Conservation (phyloP, 2,113 vertebrate species). For the Perognathus longimembris region DNA sequence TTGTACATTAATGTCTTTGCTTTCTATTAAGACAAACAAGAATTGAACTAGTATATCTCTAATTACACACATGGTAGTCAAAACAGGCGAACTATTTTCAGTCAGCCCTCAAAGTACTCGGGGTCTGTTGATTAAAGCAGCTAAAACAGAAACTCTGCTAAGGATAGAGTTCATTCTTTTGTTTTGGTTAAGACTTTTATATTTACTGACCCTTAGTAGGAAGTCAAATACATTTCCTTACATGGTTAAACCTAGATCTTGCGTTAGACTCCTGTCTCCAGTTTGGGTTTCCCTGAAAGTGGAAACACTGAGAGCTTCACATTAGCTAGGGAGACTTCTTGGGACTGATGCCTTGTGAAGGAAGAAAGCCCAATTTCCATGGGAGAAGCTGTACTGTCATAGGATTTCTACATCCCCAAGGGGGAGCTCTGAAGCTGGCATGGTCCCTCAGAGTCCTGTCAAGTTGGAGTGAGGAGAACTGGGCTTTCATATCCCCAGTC, state of each 20-base stretch:
- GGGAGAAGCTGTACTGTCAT: background rate
- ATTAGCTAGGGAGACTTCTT: background rate
- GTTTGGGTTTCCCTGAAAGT: background rate
- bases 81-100: slow-evolving; percentile 10
- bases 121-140: slow-evolving; percentile 22
- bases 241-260: background rate
- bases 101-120: background rate
- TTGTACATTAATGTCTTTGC: background rate
- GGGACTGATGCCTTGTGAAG: background rate
- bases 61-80: background rate
- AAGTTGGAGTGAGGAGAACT: background rate
- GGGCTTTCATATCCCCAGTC: background rate
- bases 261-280: background rate
- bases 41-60: background rate
- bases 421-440: background rate
- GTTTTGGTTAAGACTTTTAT: slow-evolving; percentile 43
- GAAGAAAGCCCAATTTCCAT: background rate
- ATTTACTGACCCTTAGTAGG: too few relatives aligned
- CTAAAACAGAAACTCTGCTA: slow-evolving; percentile 45
- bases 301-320: background rate
- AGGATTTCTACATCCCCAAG: background rate
- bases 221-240: too few relatives aligned
- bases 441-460: background rate
- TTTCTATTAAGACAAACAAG: slow-evolving; percentile 29
- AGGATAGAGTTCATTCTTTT: background rate